phyloP scores from a whole-genome alignment of 2,797 vertebrate species.

The Philypnodon macrostomus region DNA sequence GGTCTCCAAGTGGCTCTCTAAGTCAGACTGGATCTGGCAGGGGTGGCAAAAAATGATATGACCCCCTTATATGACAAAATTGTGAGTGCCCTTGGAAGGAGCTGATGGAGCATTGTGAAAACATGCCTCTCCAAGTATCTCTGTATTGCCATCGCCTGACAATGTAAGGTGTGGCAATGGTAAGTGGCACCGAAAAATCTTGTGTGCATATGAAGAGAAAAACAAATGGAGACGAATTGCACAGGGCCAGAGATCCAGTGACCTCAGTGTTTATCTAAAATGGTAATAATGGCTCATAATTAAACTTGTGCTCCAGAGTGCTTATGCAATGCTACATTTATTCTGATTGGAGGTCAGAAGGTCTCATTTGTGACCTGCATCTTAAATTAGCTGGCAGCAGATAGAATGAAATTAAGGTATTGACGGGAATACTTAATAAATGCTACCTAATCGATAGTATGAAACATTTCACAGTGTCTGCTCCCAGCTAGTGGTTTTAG shows the following conservation, averaged over 20 bases:
- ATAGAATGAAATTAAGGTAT: conserved; percentile 35
- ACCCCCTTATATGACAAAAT: no score
- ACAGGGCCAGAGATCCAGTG: conserved; percentile 46
- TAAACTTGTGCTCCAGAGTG: conserved; percentile 46
- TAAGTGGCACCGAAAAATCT: conserved; percentile 14
- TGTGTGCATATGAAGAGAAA: conserved; percentile 16
- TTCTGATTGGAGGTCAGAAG: conserved; percentile 61
- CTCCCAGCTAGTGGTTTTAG: conserved; percentile 21
- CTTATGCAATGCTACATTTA: conserved; percentile 35
- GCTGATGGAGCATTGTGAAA: conserved; percentile 30
- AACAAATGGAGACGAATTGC: conserved; percentile 12
- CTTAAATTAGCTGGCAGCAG: conserved; percentile 35
- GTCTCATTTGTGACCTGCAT: conserved; percentile 55
- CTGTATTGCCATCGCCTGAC: conserved; percentile 4
- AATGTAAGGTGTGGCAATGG: conserved; percentile 1
- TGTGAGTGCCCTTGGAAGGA: conserved; percentile 17
- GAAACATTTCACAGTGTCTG: conserved; percentile 24
- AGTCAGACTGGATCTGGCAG: conserved; percentile 94
- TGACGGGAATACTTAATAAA: conserved; percentile 44
- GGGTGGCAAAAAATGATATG: conserved; percentile 95
- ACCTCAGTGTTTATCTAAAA: conserved; percentile 55
- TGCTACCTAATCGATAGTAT: conserved; percentile 38
- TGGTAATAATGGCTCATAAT: conserved; percentile 61
- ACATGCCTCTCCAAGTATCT: conserved; percentile 12
- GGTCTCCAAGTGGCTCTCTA: conserved; percentile 90